These are phyloP conservation scores for Lomographa bimaculata DNA, from an alignment of 2,888 invertebrate species.

Conservation along the genomic window DNA sequence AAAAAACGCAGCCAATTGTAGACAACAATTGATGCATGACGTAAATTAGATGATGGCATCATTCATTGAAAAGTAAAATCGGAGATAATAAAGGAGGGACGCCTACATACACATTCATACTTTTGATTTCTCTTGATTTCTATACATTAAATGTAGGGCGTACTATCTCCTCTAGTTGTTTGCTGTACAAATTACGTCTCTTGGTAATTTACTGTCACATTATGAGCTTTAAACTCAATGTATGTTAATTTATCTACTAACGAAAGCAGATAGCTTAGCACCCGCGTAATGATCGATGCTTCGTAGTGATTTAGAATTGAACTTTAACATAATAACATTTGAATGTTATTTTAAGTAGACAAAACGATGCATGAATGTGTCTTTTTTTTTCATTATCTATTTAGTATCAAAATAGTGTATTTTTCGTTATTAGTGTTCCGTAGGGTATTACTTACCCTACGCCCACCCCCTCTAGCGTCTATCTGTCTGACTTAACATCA, in stretches of 20 bases:
- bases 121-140: conserved; percentile 14
- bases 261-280: conserved; percentile 14
- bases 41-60: conserved; percentile 10
- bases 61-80: conserved; percentile 18
- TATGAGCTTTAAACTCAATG: conserved; percentile 5
- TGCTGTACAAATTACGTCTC: conserved; percentile 2
- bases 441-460: too few species aligned
- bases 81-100: conserved; percentile 11
- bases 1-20: conserved; percentile 18
- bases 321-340: too few species aligned
- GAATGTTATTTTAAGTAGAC: too few species aligned
- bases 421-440: too few species aligned
- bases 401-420: too few species aligned
- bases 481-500: too few species aligned
- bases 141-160: conserved; percentile 1
- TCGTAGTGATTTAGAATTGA: too few species aligned
- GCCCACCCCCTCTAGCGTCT: too few species aligned
- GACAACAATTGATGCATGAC: conserved; percentile 14
- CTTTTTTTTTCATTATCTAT: too few species aligned
- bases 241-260: conserved; percentile 1
- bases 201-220: conserved; percentile 7
- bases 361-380: too few species aligned
- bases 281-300: too few species aligned
- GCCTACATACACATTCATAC: conserved; percentile 9
- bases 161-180: not conserved